Conservation (phyloP, 2,113 vertebrate species). For the Psephotus haematonotus region DNA sequence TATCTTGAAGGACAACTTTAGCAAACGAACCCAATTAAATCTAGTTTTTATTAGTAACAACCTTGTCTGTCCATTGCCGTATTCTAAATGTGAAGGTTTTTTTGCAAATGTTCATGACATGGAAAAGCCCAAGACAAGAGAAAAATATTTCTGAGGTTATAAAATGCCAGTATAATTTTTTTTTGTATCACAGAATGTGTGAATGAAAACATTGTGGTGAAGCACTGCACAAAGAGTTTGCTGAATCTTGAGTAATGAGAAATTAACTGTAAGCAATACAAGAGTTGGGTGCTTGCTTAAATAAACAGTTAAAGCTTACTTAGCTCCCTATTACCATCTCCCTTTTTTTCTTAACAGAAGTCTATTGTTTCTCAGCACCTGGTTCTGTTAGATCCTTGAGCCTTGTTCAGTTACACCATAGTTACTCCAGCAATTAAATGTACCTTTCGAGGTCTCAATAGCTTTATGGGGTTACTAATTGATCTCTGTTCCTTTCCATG, state of each 20-base stretch:
- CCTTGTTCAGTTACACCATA: neutral
- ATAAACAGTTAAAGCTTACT: neutral
- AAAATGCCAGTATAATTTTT: neutral
- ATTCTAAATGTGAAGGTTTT: slow-evolving; percentile 13
- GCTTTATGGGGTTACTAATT: neutral
- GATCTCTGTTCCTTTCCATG: neutral
- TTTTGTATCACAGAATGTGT: neutral
- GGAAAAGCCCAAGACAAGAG: neutral
- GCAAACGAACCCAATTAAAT: slow-evolving; percentile 47
- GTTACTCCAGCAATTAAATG: neutral
- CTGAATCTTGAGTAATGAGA: neutral
- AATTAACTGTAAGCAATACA: neutral
- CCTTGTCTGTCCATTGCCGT: neutral
- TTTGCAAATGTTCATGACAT: neutral
- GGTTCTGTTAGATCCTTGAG: neutral
- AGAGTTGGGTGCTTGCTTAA: neutral
- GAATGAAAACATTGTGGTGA: neutral
- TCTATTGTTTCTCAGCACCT: neutral
- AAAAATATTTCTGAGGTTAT: neutral
- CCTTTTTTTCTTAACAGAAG: neutral
- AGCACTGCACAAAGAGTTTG: neutral
- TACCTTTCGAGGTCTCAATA: neutral
- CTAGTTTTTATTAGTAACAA: slow-evolving; percentile 43
- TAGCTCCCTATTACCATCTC: neutral
- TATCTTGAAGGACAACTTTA: slow-evolving; percentile 58